Evolutionary conservation across 2,888 invertebrate genomes (phyloP).

Genomic region (Dermolepida albohirtum): DNA sequence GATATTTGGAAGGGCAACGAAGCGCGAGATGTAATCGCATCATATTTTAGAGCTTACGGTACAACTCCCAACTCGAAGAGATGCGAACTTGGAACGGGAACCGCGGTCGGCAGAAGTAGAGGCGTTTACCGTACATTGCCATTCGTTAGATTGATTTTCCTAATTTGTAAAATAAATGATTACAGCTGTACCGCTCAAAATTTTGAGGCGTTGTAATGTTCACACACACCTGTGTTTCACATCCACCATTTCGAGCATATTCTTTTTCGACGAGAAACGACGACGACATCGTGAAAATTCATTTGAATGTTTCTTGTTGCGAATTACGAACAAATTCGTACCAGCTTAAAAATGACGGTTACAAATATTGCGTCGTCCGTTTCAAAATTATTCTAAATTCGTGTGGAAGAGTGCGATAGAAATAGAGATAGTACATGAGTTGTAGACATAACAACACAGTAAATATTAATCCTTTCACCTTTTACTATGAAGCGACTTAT

Average conservation of each 20-base stretch:
- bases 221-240: constrained; percentile 39
- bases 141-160: constrained; percentile 52
- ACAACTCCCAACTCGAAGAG: not conserved
- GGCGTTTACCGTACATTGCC: constrained; percentile 39
- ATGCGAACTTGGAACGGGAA: constrained; percentile 24
- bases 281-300: constrained; percentile 16
- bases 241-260: constrained; percentile 15
- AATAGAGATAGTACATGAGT: too few species aligned
- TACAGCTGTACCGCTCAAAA: constrained; percentile 47
- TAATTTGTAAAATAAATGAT: constrained; percentile 55
- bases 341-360: constrained; percentile 12
- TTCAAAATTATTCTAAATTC: not conserved
- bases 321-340: constrained; percentile 25
- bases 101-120: constrained; percentile 14
- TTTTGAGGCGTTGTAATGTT: constrained; percentile 41
- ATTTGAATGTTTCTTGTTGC: constrained; percentile 17
- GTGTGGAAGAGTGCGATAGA: not conserved
- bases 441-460: too few species aligned
- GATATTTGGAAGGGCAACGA: constrained; percentile 45
- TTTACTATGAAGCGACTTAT: too few species aligned
- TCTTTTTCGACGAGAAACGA: constrained; percentile 3
- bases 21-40: constrained; percentile 51
- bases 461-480: too few species aligned
- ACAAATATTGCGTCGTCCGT: constrained; percentile 3
- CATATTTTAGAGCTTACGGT: constrained; percentile 51